Evolutionary conservation across 2,113 vertebrate species (phyloP).

Genomic region (Pycnonotus jocosus): DNA sequence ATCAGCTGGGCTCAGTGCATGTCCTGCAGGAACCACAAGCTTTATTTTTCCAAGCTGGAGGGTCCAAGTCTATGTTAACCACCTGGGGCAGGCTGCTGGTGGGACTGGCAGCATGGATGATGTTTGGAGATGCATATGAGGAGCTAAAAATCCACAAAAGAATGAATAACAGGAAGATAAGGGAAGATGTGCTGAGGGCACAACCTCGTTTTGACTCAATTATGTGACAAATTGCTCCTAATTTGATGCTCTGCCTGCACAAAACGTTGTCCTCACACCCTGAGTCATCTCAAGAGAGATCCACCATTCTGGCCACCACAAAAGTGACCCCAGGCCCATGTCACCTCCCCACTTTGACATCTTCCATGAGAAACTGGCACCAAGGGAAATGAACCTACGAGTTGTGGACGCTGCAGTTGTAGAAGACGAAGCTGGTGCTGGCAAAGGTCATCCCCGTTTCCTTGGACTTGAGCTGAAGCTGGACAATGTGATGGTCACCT

Average conservation of each 20-base stretch:
- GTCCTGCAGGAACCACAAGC: not conserved
- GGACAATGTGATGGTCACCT: slow-evolving; percentile 97
- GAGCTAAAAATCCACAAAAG: not conserved
- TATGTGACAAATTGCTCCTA: not conserved
- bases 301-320: not conserved
- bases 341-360: not conserved
- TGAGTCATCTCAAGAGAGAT: not conserved
- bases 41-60: not conserved
- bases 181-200: not conserved
- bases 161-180: not conserved
- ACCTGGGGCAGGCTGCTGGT: not conserved
- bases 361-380: not conserved
- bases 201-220: fast-evolving
- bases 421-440: slow-evolving; percentile 97
- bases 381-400: slow-evolving; percentile 81
- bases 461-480: slow-evolving; percentile 96
- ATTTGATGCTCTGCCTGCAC: not conserved
- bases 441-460: slow-evolving; percentile 96
- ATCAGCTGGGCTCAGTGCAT: not conserved
- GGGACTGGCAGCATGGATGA: not conserved
- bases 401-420: slow-evolving; percentile 98
- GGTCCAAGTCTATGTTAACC: not conserved
- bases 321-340: not conserved
- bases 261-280: not conserved
- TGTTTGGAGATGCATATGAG: fast-evolving